Conservation (phyloP, 2,797 vertebrate genomes). For the Sciurus carolinensis region DNA sequence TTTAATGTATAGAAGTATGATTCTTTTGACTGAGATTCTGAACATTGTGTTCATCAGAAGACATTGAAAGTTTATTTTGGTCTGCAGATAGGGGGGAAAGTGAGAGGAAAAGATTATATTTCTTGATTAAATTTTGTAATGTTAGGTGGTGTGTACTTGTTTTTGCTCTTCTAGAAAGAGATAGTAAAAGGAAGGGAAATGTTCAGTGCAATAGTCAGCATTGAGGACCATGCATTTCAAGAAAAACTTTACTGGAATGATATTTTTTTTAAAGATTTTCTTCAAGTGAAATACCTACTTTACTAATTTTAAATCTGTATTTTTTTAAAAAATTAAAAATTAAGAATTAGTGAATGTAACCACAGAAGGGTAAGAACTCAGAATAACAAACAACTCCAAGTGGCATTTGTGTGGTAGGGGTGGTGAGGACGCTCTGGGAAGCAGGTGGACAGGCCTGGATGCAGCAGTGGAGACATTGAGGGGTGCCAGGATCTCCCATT, state of each 20-base stretch:
- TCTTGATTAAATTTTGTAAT: not conserved
- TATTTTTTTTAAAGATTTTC: not conserved
- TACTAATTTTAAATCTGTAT: constrained; percentile 38
- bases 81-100: not conserved
- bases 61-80: not conserved
- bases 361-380: not conserved
- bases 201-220: not conserved
- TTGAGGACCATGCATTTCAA: not conserved
- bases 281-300: not conserved
- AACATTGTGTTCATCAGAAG: not conserved
- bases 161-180: not conserved
- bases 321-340: not conserved
- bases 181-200: not conserved
- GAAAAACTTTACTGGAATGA: not conserved
- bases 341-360: not conserved
- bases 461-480: not conserved
- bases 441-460: rapidly evolving
- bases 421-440: not conserved
- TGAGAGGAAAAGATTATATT: not conserved
- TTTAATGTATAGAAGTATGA: not conserved
- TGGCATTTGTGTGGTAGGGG: not conserved
- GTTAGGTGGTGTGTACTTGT: not conserved
- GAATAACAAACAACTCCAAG: not conserved
- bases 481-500: not conserved
- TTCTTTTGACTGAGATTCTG: constrained; percentile 33